Evolutionary conservation across 1,140 invertebrate genomes (phyloP).

Genomic region (Meloidogyne floridensis): DNA sequence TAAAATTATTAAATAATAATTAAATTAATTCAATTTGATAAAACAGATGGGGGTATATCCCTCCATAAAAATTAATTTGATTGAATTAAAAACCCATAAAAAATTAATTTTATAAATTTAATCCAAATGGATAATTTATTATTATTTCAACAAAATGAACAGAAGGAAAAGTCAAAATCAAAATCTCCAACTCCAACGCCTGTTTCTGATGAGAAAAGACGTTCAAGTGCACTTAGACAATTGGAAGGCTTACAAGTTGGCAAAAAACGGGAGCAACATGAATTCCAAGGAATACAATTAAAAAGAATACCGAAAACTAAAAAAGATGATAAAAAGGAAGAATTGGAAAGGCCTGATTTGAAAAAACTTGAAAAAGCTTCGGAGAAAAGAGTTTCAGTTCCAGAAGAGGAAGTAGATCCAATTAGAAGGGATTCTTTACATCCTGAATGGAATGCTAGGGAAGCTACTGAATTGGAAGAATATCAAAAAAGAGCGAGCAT

Average conservation of each 20-base stretch:
- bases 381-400: background rate
- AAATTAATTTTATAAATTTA: background rate
- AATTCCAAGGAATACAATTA: slow-evolving; percentile 43
- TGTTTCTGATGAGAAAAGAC: background rate
- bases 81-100: background rate
- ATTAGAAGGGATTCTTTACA: slow-evolving; percentile 29
- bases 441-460: slow-evolving; percentile 24
- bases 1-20: too few relatives aligned
- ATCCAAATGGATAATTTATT: too few relatives aligned
- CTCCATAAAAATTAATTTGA: background rate
- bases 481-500: slow-evolving; percentile 20
- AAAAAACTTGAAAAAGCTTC: background rate
- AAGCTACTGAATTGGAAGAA: slow-evolving; percentile 38
- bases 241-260: slow-evolving; percentile 50
- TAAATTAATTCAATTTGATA: too few relatives aligned
- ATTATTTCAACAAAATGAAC: background rate
- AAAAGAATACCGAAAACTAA: slow-evolving; percentile 35
- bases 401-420: background rate
- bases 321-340: slow-evolving; percentile 31
- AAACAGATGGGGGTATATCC: too few relatives aligned
- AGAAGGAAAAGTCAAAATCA: slow-evolving; percentile 12
- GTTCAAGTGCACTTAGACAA: slow-evolving; percentile 17
- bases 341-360: slow-evolving; percentile 33
- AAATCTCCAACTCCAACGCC: slow-evolving; percentile 21
- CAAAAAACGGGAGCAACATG: slow-evolving; percentile 40